Evolutionary conservation across 2,113 vertebrate genomes (phyloP), one percentile per base, ranked within the genome.

Genomic region (Rutilus rutilus): DNA sequence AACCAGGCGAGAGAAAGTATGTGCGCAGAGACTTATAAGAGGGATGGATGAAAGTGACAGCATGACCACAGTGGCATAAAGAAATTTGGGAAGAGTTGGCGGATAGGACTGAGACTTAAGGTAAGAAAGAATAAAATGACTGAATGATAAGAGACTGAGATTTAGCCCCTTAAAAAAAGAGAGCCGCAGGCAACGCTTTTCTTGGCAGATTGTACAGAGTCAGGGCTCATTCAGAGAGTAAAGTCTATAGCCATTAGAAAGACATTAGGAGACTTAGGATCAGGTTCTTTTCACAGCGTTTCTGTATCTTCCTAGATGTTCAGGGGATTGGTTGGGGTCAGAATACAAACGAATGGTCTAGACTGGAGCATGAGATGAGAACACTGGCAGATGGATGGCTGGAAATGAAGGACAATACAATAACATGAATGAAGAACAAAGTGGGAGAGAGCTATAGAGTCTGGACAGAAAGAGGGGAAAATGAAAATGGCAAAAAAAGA

Each of bases 241-340:
- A 71, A 54, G 71, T 59, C 45, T n/a, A 81, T 77, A 84, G 50
- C 59, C 60, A 81, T 86, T 80, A 75, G 76, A 67, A 86, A 69
- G 59, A 82, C 88, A 85, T 83, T 50, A 47, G 59, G 30, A 85
- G 82, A 78, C 74, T 86, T 84, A 33, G 77, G 36, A 73, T 54
- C 74, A 52, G 57, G 39, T 86, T 78, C 25, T 79, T 42, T 71
- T 71, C 81, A 86, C 21, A 45, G 42, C 3, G 8, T 42, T 59
- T 6, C n/a, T 79, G 11, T 6, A 65, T 50, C 23, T 27, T 76
- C 12, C 83, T 47, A 27, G 36, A 74, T 30, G 77, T 62, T 76
- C 19, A 8, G 12, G 25, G 45, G 17, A 69, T 30, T 52, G 27
- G 27, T 67, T 47, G 60, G 39, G 62, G 65, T 65, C 69, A 85